Base-by-base conservation (phyloP, 2,888 invertebrate genomes). In the Coecobrya sp. region DNA sequence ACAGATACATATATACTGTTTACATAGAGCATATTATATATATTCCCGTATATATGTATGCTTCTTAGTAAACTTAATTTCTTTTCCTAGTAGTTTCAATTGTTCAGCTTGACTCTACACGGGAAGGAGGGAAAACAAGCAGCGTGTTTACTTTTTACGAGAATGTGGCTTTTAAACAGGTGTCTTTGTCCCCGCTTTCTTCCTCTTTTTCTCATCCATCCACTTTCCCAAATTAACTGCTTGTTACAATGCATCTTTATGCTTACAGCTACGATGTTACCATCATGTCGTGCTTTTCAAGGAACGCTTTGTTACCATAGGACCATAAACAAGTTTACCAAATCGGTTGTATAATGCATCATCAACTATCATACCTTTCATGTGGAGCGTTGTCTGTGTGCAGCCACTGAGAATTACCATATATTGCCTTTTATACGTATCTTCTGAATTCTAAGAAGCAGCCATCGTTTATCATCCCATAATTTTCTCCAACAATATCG, bases 211-310 rank as follows among this genome's bases (percentile, higher is more conserved):
- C 68, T 62, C 68, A 42, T 42, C 25, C 73, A 73, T 49, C n/a
- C 81, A 81, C 81, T 81, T 55, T 86, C n/a, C 36, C 68, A 68
- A 86, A 86, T 86, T 65, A 86, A 70, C 45, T 68, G 42, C 42
- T 19, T 68, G 30, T 8, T 76, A 45, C 76, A 49, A 45, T 45
- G 19, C 73, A 42, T 42, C 19, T 19, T 73, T 49, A 25, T 49
- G n/a, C 76, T 25, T n/a, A n/a, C 45, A 19, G 73, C 13, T 13
- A 49, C 13, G 49, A 49, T 11, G 49, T 49, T 1, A 10, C 13
- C 5, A 13, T 49, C 11, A 13, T 49, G 13, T 49, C 49, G 49
- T 49, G 49, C 10, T 7, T 36, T 36, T 36, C 36, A 2, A 36
- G 36, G 36, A 36, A 36, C 36, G 36, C 36, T n/a, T n/a, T n/a